Evolutionary conservation across 2,113 vertebrate genomes (phyloP), one percentile per base, ranked within the genome.

Genomic region (Perccottus glenii): DNA sequence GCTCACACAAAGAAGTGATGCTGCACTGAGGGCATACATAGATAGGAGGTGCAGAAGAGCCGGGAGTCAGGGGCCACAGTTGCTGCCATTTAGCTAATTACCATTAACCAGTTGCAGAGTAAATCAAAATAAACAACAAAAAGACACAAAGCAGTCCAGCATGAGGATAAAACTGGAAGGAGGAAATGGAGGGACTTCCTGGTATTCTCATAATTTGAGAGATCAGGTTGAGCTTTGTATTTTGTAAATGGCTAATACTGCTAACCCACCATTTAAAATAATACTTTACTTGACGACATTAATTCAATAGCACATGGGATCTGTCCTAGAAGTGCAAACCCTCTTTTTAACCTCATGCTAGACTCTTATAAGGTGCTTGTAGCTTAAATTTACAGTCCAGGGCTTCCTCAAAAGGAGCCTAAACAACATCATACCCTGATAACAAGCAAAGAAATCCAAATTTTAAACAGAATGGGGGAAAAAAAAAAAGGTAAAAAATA

Each of bases 331-430:
- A 77, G 82, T 71, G 70, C 64, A 79, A 71, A 35, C 73, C 71
- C 84, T 78, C 77, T 79, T 70, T 80, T 82, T 77, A 79, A 80
- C 87, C 90, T 89, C 86, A 87, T 88, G 83, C 67, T 69, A 73
- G 77, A 85, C 73, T 59, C 74, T 76, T 64, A 89, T 92, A 93
- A 93, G 92, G 92, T 93, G 91, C 92, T 87, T 87, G 69, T 85
- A 89, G 88, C 83, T 85, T 89, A 87, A 80, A 84, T 85, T 85
- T 91, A 89, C 87, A 90, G 90, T 92, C 84, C 73, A 78, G 80
- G 85, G 79, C 78, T 33, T 76, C 75, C 85, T 79, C 68, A 45
- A 70, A 83, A 78, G 79, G 75, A 81, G 80, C 81, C 78, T 79
- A 50, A 82, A 85, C 35, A 74, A 91, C 86, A 84, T 70, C 85